These are phyloP conservation scores for Naja naja DNA, from an alignment of 2,113 vertebrate genomes.

Conservation along the genomic window DNA sequence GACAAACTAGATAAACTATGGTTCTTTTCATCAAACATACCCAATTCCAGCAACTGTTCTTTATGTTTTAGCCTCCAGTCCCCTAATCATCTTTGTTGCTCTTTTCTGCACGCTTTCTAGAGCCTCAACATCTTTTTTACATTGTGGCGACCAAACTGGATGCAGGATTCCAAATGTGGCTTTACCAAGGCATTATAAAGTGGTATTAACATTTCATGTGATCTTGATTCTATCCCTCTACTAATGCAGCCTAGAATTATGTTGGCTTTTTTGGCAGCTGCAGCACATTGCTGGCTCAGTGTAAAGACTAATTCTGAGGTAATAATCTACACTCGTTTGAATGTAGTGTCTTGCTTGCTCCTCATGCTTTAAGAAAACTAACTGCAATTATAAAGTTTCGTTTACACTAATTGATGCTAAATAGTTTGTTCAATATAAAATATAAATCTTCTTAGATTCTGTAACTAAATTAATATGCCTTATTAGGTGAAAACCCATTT, in stretches of 20 bases:
- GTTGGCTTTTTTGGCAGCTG: too few relatives aligned
- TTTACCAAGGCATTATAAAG: neutral
- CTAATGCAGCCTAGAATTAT: too few relatives aligned
- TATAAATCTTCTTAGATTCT: slow-evolving; percentile 20
- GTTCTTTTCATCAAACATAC: too few relatives aligned
- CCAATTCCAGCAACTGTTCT: neutral
- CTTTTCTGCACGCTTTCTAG: neutral
- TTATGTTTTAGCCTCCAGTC: neutral
- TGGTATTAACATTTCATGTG: neutral
- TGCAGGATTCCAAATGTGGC: neutral
- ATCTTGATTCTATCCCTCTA: too few relatives aligned
- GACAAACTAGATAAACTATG: too few relatives aligned
- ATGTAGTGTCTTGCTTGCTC: slow-evolving; percentile 2
- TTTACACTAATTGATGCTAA: slow-evolving; percentile 19
- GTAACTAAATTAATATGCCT: slow-evolving; percentile 11
- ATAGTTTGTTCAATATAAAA: slow-evolving; percentile 38
- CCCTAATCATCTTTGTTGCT: neutral
- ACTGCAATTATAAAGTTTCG: neutral
- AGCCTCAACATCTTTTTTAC: neutral
- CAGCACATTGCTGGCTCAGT: too few relatives aligned
- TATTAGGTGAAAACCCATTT: slow-evolving; percentile 13
- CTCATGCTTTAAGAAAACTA: slow-evolving; percentile 25
- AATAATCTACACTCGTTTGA: neutral
- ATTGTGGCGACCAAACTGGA: neutral
- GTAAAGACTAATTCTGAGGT: neutral